A percentile compares a stretch with the other conserved stretches of the same genome.
Conservation (phyloP, 2,797 vertebrate species). For the Karalla daura region DNA sequence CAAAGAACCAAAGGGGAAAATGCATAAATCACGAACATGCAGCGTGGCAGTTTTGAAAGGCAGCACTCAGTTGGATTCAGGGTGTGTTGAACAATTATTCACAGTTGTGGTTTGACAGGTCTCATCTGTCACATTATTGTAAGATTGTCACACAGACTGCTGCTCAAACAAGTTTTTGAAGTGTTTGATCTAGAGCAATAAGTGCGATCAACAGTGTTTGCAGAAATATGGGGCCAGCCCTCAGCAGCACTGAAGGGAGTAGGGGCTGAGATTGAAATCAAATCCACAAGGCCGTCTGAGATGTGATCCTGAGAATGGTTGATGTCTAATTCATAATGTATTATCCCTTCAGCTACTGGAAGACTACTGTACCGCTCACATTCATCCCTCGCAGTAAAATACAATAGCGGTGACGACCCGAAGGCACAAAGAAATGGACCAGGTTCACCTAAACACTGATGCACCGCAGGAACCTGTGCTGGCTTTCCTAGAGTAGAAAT, state of each 20-base stretch:
- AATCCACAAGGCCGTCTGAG: constrained; percentile 50
- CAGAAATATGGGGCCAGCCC: constrained; percentile 25
- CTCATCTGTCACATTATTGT: constrained; percentile 28
- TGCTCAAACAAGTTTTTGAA: constrained; percentile 14
- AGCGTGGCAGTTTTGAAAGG: constrained; percentile 4
- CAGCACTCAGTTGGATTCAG: constrained; percentile 23
- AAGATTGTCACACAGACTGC: neutral
- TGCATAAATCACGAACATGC: constrained; percentile 13
- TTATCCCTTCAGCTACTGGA: constrained; percentile 50
- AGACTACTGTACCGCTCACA: constrained; percentile 11
- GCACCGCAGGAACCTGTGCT: neutral
- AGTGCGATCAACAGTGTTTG: constrained; percentile 16
- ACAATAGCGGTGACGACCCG: constrained; percentile 34
- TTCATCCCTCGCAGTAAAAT: constrained; percentile 34
- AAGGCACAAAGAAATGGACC: constrained; percentile 28
- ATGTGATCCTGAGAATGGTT: constrained; percentile 50
- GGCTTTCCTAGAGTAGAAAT: neutral
- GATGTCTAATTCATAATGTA: constrained; percentile 68
- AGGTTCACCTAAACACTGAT: constrained; percentile 1
- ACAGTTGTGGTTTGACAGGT: neutral
- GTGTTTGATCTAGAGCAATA: constrained; percentile 36
- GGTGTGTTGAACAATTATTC: constrained; percentile 22
- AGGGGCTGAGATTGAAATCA: constrained; percentile 57
- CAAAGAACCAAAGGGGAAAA: constrained; percentile 7
- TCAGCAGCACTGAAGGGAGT: constrained; percentile 34